A percentile compares a stretch with the other conserved stretches of the same genome.
phyloP scores from a whole-genome alignment of 1,140 invertebrate species.

The Bilobella aurantiaca region DNA sequence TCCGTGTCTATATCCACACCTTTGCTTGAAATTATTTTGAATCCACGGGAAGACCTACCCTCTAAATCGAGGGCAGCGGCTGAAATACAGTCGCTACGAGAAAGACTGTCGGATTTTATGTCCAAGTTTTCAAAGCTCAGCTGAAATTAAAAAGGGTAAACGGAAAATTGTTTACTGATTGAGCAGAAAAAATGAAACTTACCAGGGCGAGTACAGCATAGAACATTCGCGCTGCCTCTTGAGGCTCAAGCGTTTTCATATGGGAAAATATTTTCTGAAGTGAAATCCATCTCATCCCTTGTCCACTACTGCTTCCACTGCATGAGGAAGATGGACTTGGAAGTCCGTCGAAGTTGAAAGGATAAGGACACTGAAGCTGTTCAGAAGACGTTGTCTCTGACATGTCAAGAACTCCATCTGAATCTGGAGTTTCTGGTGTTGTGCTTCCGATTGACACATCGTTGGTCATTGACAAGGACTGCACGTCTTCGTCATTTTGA shows the following conservation, averaged over 20 bases:
- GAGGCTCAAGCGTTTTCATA: conserved; percentile 23
- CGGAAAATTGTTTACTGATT: not conserved
- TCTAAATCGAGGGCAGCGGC: conserved; percentile 11
- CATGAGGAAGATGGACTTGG: not conserved
- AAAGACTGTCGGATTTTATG: conserved; percentile 28
- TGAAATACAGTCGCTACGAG: conserved; percentile 21
- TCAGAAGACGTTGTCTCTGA: not conserved
- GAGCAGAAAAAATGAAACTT: not conserved
- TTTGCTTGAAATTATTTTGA: conserved; percentile 24
- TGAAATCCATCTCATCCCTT: conserved; percentile 22
- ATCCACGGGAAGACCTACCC: conserved; percentile 19
- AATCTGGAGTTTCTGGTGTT: not conserved
- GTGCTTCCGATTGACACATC: not conserved
- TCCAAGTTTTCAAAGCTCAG: conserved; percentile 28
- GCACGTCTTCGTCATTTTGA: no score
- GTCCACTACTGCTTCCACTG: not conserved
- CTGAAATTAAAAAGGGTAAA: conserved; percentile 16
- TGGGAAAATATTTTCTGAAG: conserved; percentile 21
- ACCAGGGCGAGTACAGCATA: conserved; percentile 29
- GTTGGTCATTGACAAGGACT: no score
- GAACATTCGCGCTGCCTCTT: conserved; percentile 20
- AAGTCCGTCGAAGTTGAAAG: not conserved
- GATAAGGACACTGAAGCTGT: not conserved
- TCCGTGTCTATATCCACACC: conserved; percentile 27
- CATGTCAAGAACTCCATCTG: not conserved